A percentile compares a stretch with the other conserved stretches of the same genome.
Evolutionary conservation across 2,113 vertebrate species (phyloP).

Genomic region (Puffinus mauretanicus): DNA sequence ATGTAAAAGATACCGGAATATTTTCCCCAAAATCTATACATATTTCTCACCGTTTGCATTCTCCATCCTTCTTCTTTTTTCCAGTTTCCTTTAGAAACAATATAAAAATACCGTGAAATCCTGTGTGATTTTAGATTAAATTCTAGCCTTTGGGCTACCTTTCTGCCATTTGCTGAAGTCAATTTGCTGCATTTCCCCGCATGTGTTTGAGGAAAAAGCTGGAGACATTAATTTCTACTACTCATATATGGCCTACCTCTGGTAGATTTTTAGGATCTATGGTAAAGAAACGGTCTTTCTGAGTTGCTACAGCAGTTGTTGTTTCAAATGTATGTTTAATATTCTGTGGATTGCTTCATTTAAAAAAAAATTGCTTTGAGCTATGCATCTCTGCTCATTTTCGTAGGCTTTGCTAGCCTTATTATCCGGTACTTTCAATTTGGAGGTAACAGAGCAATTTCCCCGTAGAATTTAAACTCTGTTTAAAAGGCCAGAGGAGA

Average conservation of each 20-base stretch:
- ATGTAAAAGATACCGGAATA: background rate
- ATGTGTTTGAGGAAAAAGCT: background rate
- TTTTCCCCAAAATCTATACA: background rate
- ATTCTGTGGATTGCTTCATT: background rate
- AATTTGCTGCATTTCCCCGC: background rate
- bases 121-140: background rate
- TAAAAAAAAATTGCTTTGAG: background rate
- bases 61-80: background rate
- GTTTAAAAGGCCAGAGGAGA: background rate
- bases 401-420: background rate
- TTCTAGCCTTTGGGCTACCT: background rate
- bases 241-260: background rate
- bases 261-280: background rate
- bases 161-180: background rate
- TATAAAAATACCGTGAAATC: background rate
- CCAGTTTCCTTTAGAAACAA: background rate
- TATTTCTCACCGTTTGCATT: background rate
- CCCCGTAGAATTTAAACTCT: background rate
- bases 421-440: background rate
- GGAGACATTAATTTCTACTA: background rate
- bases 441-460: background rate
- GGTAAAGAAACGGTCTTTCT: background rate
- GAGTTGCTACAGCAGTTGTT: background rate
- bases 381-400: background rate
- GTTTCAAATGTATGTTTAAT: background rate